Evolutionary conservation across 2,888 invertebrate genomes (phyloP).

Genomic region (Smittia sp.): DNA sequence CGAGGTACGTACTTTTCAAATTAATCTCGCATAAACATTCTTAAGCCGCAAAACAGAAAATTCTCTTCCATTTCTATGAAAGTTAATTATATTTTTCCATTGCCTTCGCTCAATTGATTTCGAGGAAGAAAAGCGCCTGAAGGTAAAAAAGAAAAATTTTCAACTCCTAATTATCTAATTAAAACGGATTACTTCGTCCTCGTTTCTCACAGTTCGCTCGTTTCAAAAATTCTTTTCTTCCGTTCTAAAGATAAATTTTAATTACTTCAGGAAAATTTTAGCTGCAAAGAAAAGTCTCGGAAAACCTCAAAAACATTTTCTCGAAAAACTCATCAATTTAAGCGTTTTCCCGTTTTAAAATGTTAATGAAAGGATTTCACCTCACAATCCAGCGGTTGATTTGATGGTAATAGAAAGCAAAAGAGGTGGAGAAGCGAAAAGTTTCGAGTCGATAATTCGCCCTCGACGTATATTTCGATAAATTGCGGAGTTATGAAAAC

Average conservation of each 20-base stretch:
- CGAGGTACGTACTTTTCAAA: neutral
- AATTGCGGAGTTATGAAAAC: too few species aligned
- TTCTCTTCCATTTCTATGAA: neutral
- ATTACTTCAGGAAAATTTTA: neutral
- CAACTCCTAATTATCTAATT: constrained; percentile 17
- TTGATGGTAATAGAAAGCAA: too few species aligned
- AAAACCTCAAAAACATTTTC: constrained; percentile 2
- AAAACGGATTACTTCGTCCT: constrained; percentile 9
- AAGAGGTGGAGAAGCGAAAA: too few species aligned
- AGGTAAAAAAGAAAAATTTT: neutral
- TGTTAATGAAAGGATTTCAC: too few species aligned
- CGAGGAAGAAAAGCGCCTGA: neutral
- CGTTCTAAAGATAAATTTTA: neutral
- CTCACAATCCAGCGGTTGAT: too few species aligned
- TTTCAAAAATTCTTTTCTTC: neutral
- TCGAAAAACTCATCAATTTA: neutral
- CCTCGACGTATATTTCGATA: too few species aligned
- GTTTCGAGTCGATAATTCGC: too few species aligned
- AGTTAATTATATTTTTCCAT: constrained; percentile 9
- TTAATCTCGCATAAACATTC: neutral
- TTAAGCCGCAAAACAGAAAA: neutral
- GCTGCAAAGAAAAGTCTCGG: neutral
- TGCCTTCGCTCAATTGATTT: constrained; percentile 14
- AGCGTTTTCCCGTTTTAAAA: too few species aligned
- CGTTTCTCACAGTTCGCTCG: neutral